phyloP scores from a whole-genome alignment of 1,140 invertebrate genomes.

The Brevipalpus yothersi region DNA sequence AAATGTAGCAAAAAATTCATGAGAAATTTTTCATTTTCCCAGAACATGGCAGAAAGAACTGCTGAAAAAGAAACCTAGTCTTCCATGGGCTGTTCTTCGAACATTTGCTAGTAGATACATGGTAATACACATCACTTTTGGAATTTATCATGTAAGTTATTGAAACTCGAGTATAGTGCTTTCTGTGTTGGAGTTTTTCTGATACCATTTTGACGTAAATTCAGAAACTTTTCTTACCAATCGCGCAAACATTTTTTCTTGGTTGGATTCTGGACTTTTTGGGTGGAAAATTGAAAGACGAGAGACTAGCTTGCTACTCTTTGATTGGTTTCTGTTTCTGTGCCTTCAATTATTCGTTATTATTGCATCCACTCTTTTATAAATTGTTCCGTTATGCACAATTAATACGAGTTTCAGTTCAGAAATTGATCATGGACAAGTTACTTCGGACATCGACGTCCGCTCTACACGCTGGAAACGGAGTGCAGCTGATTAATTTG shows the following conservation, averaged over 20 bases:
- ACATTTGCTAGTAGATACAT: conserved; percentile 1
- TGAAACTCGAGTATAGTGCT: background rate
- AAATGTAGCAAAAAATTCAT: too few species aligned
- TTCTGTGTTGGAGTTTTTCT: background rate
- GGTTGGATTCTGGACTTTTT: conserved; percentile 12
- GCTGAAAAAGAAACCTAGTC: background rate
- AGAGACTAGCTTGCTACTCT: background rate
- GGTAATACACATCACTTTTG: background rate
- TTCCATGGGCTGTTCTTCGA: background rate
- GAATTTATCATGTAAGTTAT: background rate
- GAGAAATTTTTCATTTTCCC: too few species aligned
- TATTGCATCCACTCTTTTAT: conserved; percentile 28
- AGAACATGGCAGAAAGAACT: conserved; percentile 4
- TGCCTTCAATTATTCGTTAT: conserved; percentile 33
- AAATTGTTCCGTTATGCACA: background rate
- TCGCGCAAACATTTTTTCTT: conserved; percentile 13
- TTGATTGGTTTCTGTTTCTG: conserved; percentile 10
- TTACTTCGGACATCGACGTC: conserved; percentile 23
- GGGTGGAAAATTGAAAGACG: background rate
- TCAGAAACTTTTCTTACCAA: conserved; percentile 8
- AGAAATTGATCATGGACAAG: conserved; percentile 23
- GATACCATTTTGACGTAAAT: background rate
- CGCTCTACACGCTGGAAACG: conserved; percentile 44
- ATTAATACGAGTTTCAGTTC: conserved; percentile 21
- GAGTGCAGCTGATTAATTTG: conserved; percentile 71